Evolutionary conservation across 2,797 vertebrate genomes (phyloP).

Genomic region (Hippoglossus hippoglossus): DNA sequence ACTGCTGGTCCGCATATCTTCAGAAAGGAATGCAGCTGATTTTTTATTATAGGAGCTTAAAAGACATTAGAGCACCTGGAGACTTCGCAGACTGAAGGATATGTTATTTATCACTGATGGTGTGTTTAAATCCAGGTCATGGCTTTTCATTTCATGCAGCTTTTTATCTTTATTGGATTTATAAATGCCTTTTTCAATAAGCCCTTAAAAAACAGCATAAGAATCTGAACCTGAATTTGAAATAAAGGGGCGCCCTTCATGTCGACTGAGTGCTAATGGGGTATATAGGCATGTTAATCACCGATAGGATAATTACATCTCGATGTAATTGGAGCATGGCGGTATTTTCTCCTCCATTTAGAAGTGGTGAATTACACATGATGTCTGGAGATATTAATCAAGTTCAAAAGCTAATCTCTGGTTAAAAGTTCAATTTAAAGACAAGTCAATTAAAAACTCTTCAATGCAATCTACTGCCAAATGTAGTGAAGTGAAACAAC

Average conservation of each 20-base stretch:
- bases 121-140: constrained; percentile 6
- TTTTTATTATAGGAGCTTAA: neutral
- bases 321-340: constrained; percentile 35
- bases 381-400: constrained; percentile 58
- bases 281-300: constrained; percentile 59
- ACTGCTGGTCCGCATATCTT: too few species aligned
- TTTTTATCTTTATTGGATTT: neutral
- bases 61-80: constrained; percentile 9
- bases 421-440: constrained; percentile 29
- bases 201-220: neutral
- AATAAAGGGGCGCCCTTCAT: constrained; percentile 26
- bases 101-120: neutral
- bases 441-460: constrained; percentile 44
- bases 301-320: constrained; percentile 55
- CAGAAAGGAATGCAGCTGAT: too few species aligned
- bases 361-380: constrained; percentile 23
- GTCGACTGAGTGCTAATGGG: constrained; percentile 26
- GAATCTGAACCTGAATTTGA: neutral
- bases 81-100: neutral
- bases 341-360: constrained; percentile 48
- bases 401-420: constrained; percentile 27
- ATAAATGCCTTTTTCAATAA: neutral
- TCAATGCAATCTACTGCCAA: constrained; percentile 15
- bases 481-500: neutral
- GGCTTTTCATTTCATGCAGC: neutral